A percentile compares a stretch with the other conserved stretches of the same genome.
phyloP scores from a whole-genome alignment of 2,797 vertebrate species.

The Vireo griseus region DNA sequence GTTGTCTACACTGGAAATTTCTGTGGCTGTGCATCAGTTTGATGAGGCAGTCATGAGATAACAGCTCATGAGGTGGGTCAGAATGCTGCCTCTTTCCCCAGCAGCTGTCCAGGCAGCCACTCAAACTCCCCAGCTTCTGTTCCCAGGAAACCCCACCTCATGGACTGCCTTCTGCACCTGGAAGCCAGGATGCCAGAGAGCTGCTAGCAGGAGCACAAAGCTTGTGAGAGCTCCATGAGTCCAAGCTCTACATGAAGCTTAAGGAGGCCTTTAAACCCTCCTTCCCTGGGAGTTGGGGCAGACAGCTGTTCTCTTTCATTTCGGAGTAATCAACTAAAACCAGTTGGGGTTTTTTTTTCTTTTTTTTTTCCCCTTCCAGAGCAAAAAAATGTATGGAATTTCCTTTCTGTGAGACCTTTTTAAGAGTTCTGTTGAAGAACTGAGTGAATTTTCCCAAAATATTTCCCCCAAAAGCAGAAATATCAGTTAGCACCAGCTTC shows the following conservation, averaged over 20 bases:
- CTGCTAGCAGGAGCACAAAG: neutral
- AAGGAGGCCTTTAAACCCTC: neutral
- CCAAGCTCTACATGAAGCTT: neutral
- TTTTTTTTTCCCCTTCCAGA: neutral
- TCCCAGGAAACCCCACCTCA: neutral
- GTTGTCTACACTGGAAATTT: neutral
- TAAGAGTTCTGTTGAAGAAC: constrained; percentile 16
- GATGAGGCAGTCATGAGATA: too few relatives aligned
- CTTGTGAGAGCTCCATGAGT: neutral
- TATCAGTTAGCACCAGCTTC: neutral
- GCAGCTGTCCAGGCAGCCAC: neutral
- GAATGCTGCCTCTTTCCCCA: neutral
- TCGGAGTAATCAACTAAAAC: constrained; percentile 21
- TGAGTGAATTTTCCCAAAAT: constrained; percentile 11
- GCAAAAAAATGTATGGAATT: constrained; percentile 3
- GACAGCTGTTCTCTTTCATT: constrained; percentile 43
- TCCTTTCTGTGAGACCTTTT: constrained; percentile 31
- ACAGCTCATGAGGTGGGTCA: neutral
- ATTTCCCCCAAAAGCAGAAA: constrained; percentile 32
- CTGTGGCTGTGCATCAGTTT: neutral
- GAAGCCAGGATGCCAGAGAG: accelerated
- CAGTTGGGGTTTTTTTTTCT: neutral
- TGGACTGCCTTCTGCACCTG: neutral
- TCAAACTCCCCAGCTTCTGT: neutral
- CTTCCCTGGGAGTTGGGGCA: neutral